phyloP scores from a whole-genome alignment of 2,113 vertebrate genomes.

The Oreochromis spilurus region DNA sequence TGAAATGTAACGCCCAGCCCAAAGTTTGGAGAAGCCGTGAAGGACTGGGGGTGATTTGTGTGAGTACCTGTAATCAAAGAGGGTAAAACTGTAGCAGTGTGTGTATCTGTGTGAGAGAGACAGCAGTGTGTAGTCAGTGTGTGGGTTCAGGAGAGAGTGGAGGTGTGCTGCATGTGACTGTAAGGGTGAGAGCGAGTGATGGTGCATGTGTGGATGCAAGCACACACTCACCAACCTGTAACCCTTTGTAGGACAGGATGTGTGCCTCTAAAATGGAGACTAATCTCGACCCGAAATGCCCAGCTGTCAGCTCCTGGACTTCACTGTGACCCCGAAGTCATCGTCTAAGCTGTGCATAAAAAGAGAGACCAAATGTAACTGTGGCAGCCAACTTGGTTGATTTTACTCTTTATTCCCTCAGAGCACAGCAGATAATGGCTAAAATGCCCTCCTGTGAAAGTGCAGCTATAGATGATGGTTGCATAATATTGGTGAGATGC shows the following conservation, averaged over 20 bases:
- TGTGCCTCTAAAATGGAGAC: conserved; percentile 26
- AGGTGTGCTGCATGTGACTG: conserved; percentile 55
- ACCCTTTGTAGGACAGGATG: background rate
- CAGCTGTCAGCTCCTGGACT: background rate
- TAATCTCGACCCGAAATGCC: background rate
- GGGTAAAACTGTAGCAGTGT: background rate
- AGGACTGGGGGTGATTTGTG: conserved; percentile 39
- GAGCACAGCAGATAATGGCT: conserved; percentile 42
- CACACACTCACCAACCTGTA: conserved; percentile 18
- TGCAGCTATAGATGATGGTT: conserved; percentile 56
- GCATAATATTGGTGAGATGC: conserved; percentile 61
- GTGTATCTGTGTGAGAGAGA: background rate
- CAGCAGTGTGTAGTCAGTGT: conserved; percentile 24
- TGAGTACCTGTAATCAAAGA: conserved; percentile 32
- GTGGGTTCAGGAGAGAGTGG: conserved; percentile 55
- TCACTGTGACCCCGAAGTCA: conserved; percentile 19
- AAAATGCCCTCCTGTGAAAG: conserved; percentile 44
- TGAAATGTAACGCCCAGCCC: conserved; percentile 4
- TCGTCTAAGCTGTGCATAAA: conserved; percentile 13
- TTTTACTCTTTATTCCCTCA: conserved; percentile 6
- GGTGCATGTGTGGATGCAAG: background rate
- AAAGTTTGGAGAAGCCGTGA: conserved; percentile 48
- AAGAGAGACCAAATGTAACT: conserved; percentile 7
- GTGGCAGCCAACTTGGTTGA: background rate
- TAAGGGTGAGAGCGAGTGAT: background rate